phyloP scores from a whole-genome alignment of 2,797 vertebrate genomes.

The Pseudochirops cupreus region DNA sequence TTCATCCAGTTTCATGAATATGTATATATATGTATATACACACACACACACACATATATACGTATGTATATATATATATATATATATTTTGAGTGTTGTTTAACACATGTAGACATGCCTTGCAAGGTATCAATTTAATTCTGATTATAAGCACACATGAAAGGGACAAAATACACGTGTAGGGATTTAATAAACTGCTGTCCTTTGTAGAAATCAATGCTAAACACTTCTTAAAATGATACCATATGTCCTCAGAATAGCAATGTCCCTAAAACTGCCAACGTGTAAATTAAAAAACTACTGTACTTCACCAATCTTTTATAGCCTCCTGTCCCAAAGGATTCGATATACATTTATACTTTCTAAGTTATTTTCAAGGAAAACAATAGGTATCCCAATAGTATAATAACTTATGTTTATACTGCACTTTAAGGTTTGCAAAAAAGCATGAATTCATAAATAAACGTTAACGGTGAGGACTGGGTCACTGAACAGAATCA shows the following conservation, averaged over 20 bases:
- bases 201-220: conserved; percentile 50
- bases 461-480: conserved; percentile 35
- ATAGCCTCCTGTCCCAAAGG: conserved; percentile 31
- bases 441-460: conserved; percentile 30
- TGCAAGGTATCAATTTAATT: conserved; percentile 38
- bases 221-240: conserved; percentile 51
- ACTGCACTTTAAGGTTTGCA: not conserved
- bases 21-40: too few relatives aligned
- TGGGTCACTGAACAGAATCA: conserved; percentile 6
- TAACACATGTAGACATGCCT: not conserved
- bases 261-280: not conserved
- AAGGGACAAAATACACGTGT: conserved; percentile 35
- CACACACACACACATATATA: too few relatives aligned
- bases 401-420: conserved; percentile 8
- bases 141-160: conserved; percentile 43
- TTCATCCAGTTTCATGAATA: not conserved
- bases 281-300: conserved; percentile 19
- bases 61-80: too few relatives aligned
- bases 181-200: conserved; percentile 28
- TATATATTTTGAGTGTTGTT: not conserved
- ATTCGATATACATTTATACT: conserved; percentile 51
- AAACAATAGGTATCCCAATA: conserved; percentile 9
- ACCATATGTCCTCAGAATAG: conserved; percentile 36
- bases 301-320: conserved; percentile 35
- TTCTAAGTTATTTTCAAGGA: conserved; percentile 43